Percentiles rank a stretch among this genome's conserved stretches.
phyloP scores from a whole-genome alignment of 2,113 vertebrate species.

The Sula dactylatra region DNA sequence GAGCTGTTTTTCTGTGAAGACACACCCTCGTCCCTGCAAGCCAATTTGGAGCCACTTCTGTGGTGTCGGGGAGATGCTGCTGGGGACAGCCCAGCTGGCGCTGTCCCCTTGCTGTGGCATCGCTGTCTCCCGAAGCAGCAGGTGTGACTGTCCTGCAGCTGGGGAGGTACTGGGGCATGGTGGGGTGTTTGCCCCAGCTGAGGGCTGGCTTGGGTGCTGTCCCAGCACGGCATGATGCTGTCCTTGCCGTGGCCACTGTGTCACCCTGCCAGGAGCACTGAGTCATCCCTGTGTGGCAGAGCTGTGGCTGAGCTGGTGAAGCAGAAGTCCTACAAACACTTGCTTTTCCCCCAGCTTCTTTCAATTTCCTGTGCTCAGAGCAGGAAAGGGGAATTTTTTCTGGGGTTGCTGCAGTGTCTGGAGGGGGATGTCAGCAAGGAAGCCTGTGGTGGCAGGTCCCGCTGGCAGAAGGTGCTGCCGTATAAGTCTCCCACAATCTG shows the following conservation, averaged over 20 bases:
- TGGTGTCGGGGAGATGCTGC: neutral
- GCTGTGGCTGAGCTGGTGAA: neutral
- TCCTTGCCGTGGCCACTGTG: accelerated
- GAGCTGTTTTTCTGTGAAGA: neutral
- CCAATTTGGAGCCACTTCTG: neutral
- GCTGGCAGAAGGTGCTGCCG: neutral
- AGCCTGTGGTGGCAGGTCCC: accelerated
- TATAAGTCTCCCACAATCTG: neutral
- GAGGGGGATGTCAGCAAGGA: accelerated
- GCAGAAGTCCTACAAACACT: neutral
- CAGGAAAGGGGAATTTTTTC: neutral
- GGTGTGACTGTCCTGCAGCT: accelerated
- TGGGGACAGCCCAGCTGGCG: neutral
- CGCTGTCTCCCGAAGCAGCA: too few relatives aligned
- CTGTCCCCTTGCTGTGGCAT: neutral
- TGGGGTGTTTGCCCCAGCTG: accelerated
- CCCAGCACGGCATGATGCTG: accelerated
- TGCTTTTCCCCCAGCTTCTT: neutral
- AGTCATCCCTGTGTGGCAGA: neutral
- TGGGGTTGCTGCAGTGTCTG: neutral
- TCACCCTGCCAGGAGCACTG: neutral
- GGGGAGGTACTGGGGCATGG: accelerated
- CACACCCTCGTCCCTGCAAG: neutral
- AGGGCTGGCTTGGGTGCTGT: neutral
- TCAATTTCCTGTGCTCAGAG: accelerated